A percentile compares a stretch with the other conserved stretches of the same genome.
Conservation (phyloP, 2,113 vertebrate species). For the Cepphus grylle region DNA sequence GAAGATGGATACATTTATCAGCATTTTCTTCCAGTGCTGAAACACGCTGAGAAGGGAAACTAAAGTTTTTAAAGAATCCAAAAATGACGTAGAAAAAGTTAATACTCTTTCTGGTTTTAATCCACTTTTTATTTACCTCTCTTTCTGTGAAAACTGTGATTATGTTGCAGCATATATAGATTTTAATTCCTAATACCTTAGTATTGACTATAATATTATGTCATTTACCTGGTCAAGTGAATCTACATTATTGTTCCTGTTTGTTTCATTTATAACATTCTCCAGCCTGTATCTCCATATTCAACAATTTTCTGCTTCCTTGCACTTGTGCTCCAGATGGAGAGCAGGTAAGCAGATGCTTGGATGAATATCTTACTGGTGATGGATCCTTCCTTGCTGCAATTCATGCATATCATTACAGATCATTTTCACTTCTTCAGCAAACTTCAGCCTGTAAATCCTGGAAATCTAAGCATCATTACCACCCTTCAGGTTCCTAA, state of each 20-base stretch:
- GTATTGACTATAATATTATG: background rate
- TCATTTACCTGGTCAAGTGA: background rate
- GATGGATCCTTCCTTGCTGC: constrained; percentile 6
- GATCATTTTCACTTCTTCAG: constrained; percentile 34
- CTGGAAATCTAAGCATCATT: background rate
- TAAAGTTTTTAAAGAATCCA: background rate
- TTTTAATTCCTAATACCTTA: background rate
- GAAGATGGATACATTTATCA: background rate
- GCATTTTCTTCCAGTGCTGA: background rate
- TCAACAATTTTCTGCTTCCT: constrained; percentile 52
- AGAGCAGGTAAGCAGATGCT: constrained; percentile 63
- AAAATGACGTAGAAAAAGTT: background rate
- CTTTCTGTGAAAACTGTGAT: background rate
- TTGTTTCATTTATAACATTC: constrained; percentile 27
- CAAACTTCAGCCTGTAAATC: constrained; percentile 40
- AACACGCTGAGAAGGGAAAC: background rate
- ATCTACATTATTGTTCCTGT: background rate
- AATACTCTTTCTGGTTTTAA: background rate
- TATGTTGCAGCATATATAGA: background rate
- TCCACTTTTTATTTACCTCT: background rate
- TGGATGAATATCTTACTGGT: background rate
- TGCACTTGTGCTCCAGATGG: constrained; percentile 50
- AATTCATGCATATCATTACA: constrained; percentile 4
- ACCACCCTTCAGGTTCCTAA: background rate
- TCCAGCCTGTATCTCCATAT: constrained; percentile 3